A percentile compares a stretch with the other conserved stretches of the same genome.
These are phyloP conservation scores for Atopsyche davidsoni DNA, from an alignment of 1,140 invertebrate genomes.

Conservation along the genomic window DNA sequence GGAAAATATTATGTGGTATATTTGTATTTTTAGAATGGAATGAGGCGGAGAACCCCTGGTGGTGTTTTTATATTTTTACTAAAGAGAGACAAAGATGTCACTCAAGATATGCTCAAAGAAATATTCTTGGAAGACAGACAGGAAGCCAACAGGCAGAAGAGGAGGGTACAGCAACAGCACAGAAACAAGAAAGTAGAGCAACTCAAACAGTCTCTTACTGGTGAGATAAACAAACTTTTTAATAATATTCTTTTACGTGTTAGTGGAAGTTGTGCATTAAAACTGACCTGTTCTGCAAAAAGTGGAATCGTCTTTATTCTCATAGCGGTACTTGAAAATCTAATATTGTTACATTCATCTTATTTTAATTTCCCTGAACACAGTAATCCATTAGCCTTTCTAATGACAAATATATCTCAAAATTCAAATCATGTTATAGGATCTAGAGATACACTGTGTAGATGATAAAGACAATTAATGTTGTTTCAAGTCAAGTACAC, in stretches of 20 bases:
- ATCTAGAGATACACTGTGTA: too few species aligned
- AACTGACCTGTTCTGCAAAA: too few species aligned
- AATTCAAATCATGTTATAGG: too few species aligned
- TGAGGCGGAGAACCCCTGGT: constrained; percentile 72
- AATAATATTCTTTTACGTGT: constrained; percentile 1
- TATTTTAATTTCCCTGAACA: too few species aligned
- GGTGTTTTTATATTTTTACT: constrained; percentile 77
- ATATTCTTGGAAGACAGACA: constrained; percentile 67
- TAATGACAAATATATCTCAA: too few species aligned
- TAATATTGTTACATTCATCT: too few species aligned
- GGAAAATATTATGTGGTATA: too few species aligned
- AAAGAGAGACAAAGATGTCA: constrained; percentile 66
- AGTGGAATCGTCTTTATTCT: too few species aligned
- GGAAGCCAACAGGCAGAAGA: constrained; percentile 49
- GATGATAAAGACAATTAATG: too few species aligned
- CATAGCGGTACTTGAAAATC: too few species aligned
- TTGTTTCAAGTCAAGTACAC: too few species aligned
- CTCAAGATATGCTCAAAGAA: constrained; percentile 59
- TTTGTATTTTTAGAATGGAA: constrained; percentile 73
- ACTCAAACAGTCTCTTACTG: constrained; percentile 54
- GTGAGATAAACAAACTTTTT: constrained; percentile 36
- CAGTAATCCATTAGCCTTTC: too few species aligned
- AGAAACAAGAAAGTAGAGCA: constrained; percentile 60
- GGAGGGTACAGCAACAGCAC: constrained; percentile 46
- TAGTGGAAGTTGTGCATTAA: constrained; percentile 2